Percentiles rank a stretch among this genome's conserved stretches.
Evolutionary conservation across 2,888 invertebrate genomes (phyloP).

Genomic region (Onchidella celtica): DNA sequence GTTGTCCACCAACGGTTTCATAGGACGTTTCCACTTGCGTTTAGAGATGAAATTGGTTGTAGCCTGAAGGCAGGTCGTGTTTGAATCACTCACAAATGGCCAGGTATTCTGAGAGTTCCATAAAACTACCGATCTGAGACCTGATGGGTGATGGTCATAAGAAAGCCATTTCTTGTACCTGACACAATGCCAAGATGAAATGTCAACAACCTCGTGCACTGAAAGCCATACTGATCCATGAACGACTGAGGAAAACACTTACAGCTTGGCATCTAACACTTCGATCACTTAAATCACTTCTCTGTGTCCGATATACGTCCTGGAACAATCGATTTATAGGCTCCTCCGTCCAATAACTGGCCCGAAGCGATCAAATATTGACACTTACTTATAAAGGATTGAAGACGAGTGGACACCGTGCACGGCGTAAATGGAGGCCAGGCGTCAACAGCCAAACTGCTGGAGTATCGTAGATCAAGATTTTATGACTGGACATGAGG

Average conservation of each 20-base stretch:
- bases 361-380: neutral
- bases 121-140: no score
- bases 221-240: no score
- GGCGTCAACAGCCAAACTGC: neutral
- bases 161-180: neutral
- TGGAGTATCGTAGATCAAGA: neutral
- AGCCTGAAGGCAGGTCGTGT: no score
- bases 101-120: no score
- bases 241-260: no score
- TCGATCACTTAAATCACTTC: neutral
- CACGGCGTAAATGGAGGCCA: neutral
- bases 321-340: neutral
- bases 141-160: no score
- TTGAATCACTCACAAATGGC: no score
- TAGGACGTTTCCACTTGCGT: no score
- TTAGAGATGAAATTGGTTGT: no score
- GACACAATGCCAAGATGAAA: neutral
- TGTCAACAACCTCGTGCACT: neutral
- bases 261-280: no score
- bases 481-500: neutral
- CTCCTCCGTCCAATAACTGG: neutral
- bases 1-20: no score
- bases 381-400: neutral
- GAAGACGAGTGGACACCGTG: neutral
- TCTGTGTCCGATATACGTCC: neutral